Conservation (phyloP, 2,888 invertebrate genomes). For the Iphiclides podalirius region DNA sequence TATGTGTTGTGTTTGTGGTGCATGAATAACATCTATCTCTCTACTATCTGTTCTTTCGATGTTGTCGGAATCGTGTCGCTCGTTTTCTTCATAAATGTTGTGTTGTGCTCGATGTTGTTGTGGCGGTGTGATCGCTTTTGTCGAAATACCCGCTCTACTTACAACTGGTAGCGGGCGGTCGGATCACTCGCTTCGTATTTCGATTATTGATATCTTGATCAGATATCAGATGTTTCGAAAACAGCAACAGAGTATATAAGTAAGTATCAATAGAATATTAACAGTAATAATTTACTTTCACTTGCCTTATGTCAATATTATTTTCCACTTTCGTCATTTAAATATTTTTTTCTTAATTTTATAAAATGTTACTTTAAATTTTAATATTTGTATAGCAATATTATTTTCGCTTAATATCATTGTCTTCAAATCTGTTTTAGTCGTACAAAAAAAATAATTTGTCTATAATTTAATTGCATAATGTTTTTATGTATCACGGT, state of each 20-base stretch:
- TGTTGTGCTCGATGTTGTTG: conserved; percentile 63
- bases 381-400: background rate
- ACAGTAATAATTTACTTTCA: conserved; percentile 7
- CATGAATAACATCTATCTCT: conserved; percentile 79
- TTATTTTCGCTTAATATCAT: background rate
- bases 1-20: conserved; percentile 61
- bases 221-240: conserved; percentile 56
- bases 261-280: conserved; percentile 43
- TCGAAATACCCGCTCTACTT: conserved; percentile 43
- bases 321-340: too few relatives aligned
- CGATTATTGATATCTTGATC: conserved; percentile 9
- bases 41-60: conserved; percentile 37
- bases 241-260: conserved; percentile 43
- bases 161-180: conserved; percentile 5
- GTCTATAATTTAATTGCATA: background rate
- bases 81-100: conserved; percentile 61
- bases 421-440: background rate
- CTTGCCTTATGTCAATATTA: too few relatives aligned
- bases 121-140: conserved; percentile 60
- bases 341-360: background rate
- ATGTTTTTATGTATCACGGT: conserved; percentile 2
- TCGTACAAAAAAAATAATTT: conserved; percentile 11
- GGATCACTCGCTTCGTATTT: conserved; percentile 3
- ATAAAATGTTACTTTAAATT: background rate
- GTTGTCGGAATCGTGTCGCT: conserved; percentile 40